Evolutionary conservation across 2,113 vertebrate species (phyloP).

Genomic region (Galeopterus variegatus): DNA sequence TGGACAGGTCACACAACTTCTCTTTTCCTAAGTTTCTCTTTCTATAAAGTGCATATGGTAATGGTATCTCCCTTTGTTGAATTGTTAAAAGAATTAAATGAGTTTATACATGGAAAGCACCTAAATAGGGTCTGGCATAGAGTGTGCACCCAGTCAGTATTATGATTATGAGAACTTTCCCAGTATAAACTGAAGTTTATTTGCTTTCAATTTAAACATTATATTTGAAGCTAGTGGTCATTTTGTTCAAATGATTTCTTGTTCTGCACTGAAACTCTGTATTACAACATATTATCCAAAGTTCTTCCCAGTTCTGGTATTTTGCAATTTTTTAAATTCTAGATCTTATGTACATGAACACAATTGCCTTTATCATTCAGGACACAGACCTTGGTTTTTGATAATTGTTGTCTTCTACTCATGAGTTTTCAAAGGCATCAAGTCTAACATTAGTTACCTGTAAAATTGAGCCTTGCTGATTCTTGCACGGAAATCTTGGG

Average conservation of each 20-base stretch:
- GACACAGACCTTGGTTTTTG: not conserved
- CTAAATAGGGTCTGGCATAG: not conserved
- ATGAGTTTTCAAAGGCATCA: not conserved
- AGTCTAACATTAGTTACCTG: not conserved
- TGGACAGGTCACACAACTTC: not conserved
- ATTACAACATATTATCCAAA: not conserved
- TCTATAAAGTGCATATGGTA: not conserved
- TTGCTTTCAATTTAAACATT: not conserved
- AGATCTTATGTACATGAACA: not conserved
- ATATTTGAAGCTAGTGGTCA: not conserved
- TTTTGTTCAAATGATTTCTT: slow-evolving; percentile 1
- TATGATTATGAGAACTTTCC: not conserved
- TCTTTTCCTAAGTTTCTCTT: not conserved
- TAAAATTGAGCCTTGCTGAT: not conserved
- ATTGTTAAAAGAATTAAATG: not conserved
- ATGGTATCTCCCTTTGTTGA: not conserved
- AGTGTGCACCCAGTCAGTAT: not conserved
- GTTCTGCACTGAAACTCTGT: not conserved
- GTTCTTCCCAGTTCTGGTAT: not conserved
- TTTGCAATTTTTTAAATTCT: not conserved
- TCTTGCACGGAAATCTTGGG: slow-evolving; percentile 48
- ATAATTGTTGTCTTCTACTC: not conserved
- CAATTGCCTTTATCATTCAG: not conserved
- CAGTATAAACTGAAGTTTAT: not conserved
- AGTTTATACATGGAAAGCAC: not conserved